Evolutionary conservation across 2,113 vertebrate genomes (phyloP), one percentile per base, ranked within the genome.

Genomic region (Lonchura striata): DNA sequence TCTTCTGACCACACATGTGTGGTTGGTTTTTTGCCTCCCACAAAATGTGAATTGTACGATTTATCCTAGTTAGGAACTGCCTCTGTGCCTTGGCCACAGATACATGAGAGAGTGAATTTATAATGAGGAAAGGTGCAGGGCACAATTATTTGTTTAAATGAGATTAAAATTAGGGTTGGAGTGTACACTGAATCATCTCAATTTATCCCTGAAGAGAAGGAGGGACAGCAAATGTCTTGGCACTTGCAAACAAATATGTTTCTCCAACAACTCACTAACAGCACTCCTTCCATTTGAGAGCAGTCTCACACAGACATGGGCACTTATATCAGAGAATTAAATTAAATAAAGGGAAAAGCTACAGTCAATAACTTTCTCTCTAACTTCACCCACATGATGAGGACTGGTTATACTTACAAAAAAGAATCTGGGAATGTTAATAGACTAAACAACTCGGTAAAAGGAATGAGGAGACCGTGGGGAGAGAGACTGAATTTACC

Each of bases 61-160:
- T 74, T 91, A 82, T 94, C 91, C 90, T 63, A 66, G 90, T 88
- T 88, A 85, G 87, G 42, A 50, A 56, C 61, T 72, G 37, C 56
- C 76, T 93, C 75, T 76, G 59, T 61, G 54, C 78, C 78, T 71
- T 65, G 42, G 71, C 59, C 66, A 68, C 24, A 54, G 75, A 76
- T 3, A 31, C 18, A 30, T 2, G 4, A 71, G 13, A 53, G 37
- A 69, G 66, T 24, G 49, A 82, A 87, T 72, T 84, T 79, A 72
- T 76, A 92, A 95, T 7, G 7, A 71, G 19, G 24, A 95, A 92
- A 86, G 87, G 91, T 76, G 33, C 71, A 95, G 59, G 74, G 63
- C 61, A 87, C 84, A 78, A 95, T 91, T 89, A 91, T 75, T 95
- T 92, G 69, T 91, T 94, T 82, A 90, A 95, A 92, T 82, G 35